Conservation (phyloP, 2,113 vertebrate genomes). For the Paramormyrops kingsleyae region DNA sequence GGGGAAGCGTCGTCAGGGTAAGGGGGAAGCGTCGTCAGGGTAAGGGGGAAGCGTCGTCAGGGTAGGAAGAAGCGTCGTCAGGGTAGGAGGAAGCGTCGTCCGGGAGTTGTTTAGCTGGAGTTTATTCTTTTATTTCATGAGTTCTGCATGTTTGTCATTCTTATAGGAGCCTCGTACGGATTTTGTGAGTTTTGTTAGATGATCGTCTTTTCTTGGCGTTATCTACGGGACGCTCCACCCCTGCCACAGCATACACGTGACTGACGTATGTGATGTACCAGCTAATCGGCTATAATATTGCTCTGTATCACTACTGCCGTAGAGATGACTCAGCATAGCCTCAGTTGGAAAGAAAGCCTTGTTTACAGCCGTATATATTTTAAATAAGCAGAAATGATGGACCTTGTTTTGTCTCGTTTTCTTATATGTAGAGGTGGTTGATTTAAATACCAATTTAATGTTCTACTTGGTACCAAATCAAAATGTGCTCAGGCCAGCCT, state of each 20-base stretch:
- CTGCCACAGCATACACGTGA: neutral
- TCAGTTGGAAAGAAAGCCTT: neutral
- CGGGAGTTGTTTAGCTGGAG: neutral
- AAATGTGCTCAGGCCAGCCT: neutral
- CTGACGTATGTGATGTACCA: neutral
- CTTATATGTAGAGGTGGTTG: neutral
- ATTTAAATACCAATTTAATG: neutral
- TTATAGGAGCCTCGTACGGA: neutral
- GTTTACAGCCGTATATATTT: neutral
- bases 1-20: no score
- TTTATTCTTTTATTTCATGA: neutral
- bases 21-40: no score
- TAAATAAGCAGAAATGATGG: neutral
- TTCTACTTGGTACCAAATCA: neutral
- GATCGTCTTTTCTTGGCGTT: neutral
- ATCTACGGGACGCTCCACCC: neutral
- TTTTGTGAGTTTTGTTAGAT: neutral
- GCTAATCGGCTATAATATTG: neutral
- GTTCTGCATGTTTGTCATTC: neutral
- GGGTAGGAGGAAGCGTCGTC: no score
- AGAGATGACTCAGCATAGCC: neutral
- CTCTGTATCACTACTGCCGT: neutral
- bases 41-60: no score
- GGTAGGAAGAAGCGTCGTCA: no score
- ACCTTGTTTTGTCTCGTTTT: neutral